Percentiles rank a stretch among this genome's conserved stretches.
Evolutionary conservation across 2,888 invertebrate genomes (phyloP).

Genomic region (Neelides folsomi): DNA sequence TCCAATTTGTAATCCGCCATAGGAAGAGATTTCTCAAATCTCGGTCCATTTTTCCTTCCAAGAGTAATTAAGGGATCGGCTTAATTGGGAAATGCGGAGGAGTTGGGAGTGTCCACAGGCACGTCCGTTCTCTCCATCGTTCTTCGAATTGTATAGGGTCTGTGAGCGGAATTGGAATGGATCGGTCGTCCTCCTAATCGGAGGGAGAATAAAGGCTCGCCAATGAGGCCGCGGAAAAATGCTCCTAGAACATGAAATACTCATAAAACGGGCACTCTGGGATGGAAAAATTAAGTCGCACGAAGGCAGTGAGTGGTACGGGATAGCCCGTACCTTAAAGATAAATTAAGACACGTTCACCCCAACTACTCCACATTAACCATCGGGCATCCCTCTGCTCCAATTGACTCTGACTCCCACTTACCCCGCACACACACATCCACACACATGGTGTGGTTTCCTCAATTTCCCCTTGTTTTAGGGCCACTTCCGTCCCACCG

Average conservation of each 20-base stretch:
- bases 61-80: no score
- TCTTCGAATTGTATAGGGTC: conserved; percentile 11
- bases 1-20: no score
- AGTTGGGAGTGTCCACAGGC: conserved; percentile 5
- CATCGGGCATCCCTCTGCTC: no score
- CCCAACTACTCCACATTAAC: not conserved
- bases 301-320: conserved; percentile 24
- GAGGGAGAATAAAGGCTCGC: not conserved
- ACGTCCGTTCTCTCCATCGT: no score
- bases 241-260: conserved; percentile 21
- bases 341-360: conserved; percentile 21
- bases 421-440: no score
- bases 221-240: conserved; percentile 10
- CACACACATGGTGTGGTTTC: not conserved
- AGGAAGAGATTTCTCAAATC: no score
- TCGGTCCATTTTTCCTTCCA: no score
- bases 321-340: conserved; percentile 4
- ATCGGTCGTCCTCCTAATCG: conserved; percentile 2
- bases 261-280: conserved; percentile 21
- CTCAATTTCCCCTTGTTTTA: not conserved
- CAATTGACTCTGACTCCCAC: no score
- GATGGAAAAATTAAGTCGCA: conserved; percentile 24
- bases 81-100: not conserved
- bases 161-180: conserved; percentile 19
- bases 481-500: conserved; percentile 17